Percentiles rank a stretch among this genome's conserved stretches.
phyloP scores from a whole-genome alignment of 2,113 vertebrate genomes.

The Hemiscyllium ocellatum region DNA sequence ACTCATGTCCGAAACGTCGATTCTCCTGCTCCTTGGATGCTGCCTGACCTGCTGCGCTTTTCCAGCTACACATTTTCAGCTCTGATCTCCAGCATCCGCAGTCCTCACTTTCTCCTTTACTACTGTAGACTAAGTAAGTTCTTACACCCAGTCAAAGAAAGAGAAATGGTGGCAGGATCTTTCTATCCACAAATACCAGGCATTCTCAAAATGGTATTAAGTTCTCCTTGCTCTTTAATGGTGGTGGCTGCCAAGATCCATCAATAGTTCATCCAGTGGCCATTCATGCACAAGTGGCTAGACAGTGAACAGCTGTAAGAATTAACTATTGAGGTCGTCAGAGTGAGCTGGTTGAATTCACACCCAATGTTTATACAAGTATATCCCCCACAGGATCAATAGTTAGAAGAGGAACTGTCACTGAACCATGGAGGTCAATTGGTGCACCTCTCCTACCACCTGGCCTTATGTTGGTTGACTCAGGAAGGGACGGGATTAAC shows the following conservation, averaged over 20 bases:
- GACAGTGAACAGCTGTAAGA: background rate
- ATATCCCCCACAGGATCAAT: background rate
- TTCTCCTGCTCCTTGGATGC: no score
- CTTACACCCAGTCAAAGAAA: no score
- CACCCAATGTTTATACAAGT: background rate
- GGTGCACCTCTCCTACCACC: background rate
- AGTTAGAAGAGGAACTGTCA: background rate
- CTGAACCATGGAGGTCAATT: background rate
- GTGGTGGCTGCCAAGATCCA: background rate
- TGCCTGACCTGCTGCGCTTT: no score
- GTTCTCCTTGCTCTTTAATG: background rate
- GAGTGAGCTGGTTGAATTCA: background rate
- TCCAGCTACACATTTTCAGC: no score
- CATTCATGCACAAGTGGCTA: background rate
- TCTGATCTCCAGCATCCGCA: no score
- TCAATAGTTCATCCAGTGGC: background rate
- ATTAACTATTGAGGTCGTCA: background rate
- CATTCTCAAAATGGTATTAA: background rate
- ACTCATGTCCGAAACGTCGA: no score
- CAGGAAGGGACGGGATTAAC: background rate
- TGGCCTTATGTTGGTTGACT: background rate
- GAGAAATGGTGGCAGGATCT: no score
- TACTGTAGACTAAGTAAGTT: no score
- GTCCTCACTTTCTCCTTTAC: no score
- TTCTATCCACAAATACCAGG: background rate